Evolutionary conservation across 1,140 invertebrate genomes (phyloP), one percentile per base, ranked within the genome.

Genomic region (Aphelinus certus): DNA sequence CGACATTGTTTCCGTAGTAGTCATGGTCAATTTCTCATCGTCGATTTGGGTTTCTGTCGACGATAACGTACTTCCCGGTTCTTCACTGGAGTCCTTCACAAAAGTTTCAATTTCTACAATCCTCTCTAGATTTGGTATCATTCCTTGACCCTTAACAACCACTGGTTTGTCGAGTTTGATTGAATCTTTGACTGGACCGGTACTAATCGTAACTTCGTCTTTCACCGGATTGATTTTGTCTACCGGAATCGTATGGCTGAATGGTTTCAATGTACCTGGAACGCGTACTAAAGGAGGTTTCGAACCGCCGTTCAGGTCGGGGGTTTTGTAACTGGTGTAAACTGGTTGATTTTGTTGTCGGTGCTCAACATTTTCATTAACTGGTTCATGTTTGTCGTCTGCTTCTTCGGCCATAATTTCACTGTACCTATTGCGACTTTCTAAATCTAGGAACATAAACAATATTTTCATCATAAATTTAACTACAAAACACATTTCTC

Each of bases 281-380:
- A 83, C 81, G 42, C 84, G 82, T 3, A 88, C 83, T 6, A 88
- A 66, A 67, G 82, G 82, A 0, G 85, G 81, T 49, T 80, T 85
- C 0, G 81, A 74, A 1, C 43, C 80, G 1, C 81, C 86, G 51
- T 82, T 87, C 79, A 91, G 88, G 71, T 91, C 89, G 2, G 91
- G 91, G 68, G 91, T 89, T 47, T 90, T 91, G 81, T 92, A 93
- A 79, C 92, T 92, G 4, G 91, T 92, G 71, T 93, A 93, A 65
- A 92, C 81, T 0, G 69, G 73, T 49, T 70, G 61, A 1, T 46
- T 57, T n/a, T 3, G 26, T 49, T 69, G 91, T 7, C 73, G 78
- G 4, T 51, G 61, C 42, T 71, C 76, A 6, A 63, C 55, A 45
- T 81, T 73, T 0, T 78, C 7, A 76, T 81, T 73, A 61, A 57